These are phyloP conservation scores for Epinephelus malabaricus DNA, from an alignment of 2,797 vertebrate species.

Conservation along the genomic window DNA sequence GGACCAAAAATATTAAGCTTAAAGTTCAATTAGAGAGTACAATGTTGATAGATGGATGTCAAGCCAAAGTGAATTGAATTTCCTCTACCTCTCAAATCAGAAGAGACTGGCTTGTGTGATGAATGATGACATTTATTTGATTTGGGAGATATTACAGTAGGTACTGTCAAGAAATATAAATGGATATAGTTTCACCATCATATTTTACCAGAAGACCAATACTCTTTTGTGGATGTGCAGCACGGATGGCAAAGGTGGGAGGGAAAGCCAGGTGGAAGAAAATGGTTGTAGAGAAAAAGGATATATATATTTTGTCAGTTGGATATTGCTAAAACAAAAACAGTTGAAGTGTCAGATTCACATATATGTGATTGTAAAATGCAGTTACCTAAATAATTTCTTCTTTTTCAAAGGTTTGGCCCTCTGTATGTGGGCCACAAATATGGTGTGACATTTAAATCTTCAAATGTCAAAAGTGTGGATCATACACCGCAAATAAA, in stretches of 20 bases:
- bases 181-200: constrained; percentile 80
- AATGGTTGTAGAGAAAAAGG: constrained; percentile 1
- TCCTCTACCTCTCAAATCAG: constrained; percentile 70
- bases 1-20: constrained; percentile 64
- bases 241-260: constrained; percentile 39
- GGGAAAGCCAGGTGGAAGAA: constrained; percentile 19
- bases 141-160: constrained; percentile 83
- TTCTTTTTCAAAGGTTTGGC: no score
- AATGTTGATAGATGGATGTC: constrained; percentile 78
- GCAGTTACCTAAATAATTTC: not conserved
- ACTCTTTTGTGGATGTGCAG: constrained; percentile 65
- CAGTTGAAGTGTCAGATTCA: not conserved
- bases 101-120: constrained; percentile 75
- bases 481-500: not conserved
- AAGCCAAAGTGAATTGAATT: constrained; percentile 76
- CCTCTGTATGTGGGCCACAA: no score
- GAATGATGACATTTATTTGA: constrained; percentile 85
- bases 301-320: constrained; percentile 2
- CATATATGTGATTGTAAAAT: constrained; percentile 1
- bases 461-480: no score
- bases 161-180: constrained; percentile 85
- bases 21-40: constrained; percentile 70
- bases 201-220: constrained; percentile 77
- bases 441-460: no score
- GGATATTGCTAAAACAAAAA: constrained; percentile 31